Evolutionary conservation across 2,113 vertebrate genomes (phyloP).

Genomic region (Porphyrio hochstetteri): DNA sequence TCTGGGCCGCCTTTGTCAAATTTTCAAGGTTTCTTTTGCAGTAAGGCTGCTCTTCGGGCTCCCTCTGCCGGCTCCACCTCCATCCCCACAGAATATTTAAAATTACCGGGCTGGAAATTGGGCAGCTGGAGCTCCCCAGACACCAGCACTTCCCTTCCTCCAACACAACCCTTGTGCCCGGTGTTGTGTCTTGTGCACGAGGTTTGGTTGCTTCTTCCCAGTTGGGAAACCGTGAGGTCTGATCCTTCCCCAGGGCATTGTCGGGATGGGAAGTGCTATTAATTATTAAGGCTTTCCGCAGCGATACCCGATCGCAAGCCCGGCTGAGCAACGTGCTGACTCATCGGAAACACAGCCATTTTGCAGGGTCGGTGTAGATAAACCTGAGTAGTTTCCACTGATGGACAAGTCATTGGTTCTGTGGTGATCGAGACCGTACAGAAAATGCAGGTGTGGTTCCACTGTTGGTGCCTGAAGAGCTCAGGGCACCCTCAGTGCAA

Average conservation of each 20-base stretch:
- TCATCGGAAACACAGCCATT: background rate
- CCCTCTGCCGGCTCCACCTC: conserved; percentile 67
- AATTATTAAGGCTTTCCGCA: conserved; percentile 49
- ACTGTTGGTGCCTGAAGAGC: background rate
- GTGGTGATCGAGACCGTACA: background rate
- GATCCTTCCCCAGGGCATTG: conserved; percentile 20
- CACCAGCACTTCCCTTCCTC: background rate
- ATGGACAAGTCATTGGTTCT: background rate
- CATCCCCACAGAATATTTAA: background rate
- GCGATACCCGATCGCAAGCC: background rate
- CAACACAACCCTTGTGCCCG: background rate
- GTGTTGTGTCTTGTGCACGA: background rate
- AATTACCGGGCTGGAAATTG: background rate
- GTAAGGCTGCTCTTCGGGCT: conserved; percentile 12
- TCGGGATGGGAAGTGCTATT: conserved; percentile 13
- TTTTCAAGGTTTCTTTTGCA: background rate
- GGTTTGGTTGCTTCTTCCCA: background rate
- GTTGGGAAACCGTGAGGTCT: background rate
- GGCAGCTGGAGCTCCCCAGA: background rate
- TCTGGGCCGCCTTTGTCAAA: conserved; percentile 13
- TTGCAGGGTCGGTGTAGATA: background rate
- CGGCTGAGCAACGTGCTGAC: background rate
- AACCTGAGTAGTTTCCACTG: background rate
- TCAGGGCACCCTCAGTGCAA: background rate
- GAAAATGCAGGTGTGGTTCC: background rate